phyloP scores from a whole-genome alignment of 2,113 vertebrate genomes.

The Callipepla californica region DNA sequence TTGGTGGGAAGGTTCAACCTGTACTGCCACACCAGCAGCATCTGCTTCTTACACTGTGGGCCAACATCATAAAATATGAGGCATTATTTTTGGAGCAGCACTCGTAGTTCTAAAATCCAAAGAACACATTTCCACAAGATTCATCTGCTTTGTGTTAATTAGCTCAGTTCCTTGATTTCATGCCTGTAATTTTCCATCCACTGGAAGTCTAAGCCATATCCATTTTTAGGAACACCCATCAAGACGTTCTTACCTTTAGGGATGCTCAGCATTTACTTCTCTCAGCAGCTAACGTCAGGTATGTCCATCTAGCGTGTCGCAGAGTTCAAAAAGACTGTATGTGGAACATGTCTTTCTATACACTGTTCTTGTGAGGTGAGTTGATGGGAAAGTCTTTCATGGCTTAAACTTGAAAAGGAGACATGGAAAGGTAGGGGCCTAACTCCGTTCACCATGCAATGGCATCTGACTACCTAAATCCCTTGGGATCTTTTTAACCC shows the following conservation, averaged over 20 bases:
- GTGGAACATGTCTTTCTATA: neutral
- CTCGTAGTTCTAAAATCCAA: neutral
- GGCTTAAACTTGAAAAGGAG: neutral
- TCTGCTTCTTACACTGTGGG: neutral
- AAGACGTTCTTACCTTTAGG: neutral
- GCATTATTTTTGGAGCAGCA: neutral
- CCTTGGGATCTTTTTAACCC: neutral
- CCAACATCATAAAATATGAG: neutral
- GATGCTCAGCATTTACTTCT: neutral
- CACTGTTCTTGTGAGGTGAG: accelerated
- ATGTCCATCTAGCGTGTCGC: neutral
- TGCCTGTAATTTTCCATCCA: neutral
- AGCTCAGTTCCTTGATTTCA: neutral
- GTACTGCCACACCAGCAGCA: neutral
- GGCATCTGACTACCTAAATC: neutral
- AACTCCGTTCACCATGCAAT: neutral
- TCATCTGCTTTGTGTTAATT: neutral
- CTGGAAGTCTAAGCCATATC: neutral
- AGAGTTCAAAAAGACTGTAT: accelerated
- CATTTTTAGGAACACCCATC: neutral
- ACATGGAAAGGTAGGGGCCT: neutral
- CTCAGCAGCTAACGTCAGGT: neutral
- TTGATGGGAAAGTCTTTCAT: too few species aligned
- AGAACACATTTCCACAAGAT: slow-evolving; percentile 1
- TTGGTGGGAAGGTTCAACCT: neutral